Evolutionary conservation across 2,113 vertebrate genomes (phyloP), one percentile per base, ranked within the genome.

Genomic region (Planiliza haematocheilus): DNA sequence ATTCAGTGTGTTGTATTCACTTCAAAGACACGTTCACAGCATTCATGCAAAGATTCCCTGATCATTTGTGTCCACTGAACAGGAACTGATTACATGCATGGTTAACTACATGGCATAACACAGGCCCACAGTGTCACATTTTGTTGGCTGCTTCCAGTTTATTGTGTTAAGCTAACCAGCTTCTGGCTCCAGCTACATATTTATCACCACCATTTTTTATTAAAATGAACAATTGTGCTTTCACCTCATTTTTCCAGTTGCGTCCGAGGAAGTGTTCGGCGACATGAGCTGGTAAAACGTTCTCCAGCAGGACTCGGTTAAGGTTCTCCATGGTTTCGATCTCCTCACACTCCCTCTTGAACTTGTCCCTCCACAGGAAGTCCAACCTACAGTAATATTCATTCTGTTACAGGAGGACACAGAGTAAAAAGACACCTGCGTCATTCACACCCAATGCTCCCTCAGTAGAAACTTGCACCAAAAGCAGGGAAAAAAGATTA

Each of bases 351-450:
- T 99, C 97, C 94, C 97, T 97, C 94, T 97, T 98, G 94, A 99
- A 99, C 92, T 99, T 99, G 95, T 97, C 97, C 94, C 97, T 97
- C 97, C 97, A 99, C 73, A 99, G 91, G 95, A 99, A 99, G 93
- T 99, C 97, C 94, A 99, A 96, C 95, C 97, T 96, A 96, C 97
- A 99, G 96, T 99, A 99, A 97, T 99, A 99, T 96, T 98, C 97
- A 97, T 97, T 98, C 97, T 99, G 96, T 97, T 96, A 96, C 93
- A 97, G 96, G 95, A 96, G 94, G 95, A 97, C 95, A 96, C 94
- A 97, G 95, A 96, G 92, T 93, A 95, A 94, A 96, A 77, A 96
- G 95, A 95, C 93, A 95, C 93, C 84, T 67, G 71, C 13, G 88
- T 89, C 87, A 90, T 89, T 86, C 59, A 73, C 64, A 64, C 51